Percentiles rank a stretch among this genome's conserved stretches.
These are phyloP conservation scores for Hyperopisus bebe DNA, from an alignment of 2,113 vertebrate species.

Conservation along the genomic window DNA sequence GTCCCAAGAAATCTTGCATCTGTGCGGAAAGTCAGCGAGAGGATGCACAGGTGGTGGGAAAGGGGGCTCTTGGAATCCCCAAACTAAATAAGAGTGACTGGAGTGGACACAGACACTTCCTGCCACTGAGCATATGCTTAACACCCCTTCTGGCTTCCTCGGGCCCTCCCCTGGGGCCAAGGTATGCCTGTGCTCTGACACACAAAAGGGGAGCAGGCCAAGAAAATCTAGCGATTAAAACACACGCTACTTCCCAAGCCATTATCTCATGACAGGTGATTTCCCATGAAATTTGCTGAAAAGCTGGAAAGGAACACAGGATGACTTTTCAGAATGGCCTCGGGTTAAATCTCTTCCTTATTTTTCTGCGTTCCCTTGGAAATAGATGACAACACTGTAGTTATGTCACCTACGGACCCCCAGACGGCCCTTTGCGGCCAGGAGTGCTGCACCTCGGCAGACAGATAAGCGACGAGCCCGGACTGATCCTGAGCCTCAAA, in stretches of 20 bases:
- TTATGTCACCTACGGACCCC: background rate
- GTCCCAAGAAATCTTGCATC: constrained; percentile 37
- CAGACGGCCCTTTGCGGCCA: background rate
- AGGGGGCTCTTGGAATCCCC: constrained; percentile 8
- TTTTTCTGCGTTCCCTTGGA: background rate
- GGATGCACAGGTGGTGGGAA: constrained; percentile 34
- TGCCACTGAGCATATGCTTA: constrained; percentile 34
- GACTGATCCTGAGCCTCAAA: constrained; percentile 14
- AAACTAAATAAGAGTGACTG: constrained; percentile 21
- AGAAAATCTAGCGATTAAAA: background rate
- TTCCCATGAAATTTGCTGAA: background rate
- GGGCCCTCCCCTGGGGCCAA: background rate
- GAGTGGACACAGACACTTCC: constrained; percentile 31
- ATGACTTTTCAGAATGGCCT: background rate
- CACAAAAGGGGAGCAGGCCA: background rate
- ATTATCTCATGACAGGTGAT: background rate
- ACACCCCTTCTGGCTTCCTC: constrained; percentile 16
- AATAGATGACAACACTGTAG: background rate
- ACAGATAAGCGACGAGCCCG: constrained; percentile 29
- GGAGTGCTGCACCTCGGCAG: constrained; percentile 18
- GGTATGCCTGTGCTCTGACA: background rate
- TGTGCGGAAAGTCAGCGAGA: constrained; percentile 20
- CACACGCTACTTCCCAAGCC: background rate
- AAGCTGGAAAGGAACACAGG: background rate
- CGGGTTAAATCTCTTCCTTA: background rate